Base-by-base conservation (phyloP, 1,140 invertebrate genomes). In the Nilaparvata lugens region DNA sequence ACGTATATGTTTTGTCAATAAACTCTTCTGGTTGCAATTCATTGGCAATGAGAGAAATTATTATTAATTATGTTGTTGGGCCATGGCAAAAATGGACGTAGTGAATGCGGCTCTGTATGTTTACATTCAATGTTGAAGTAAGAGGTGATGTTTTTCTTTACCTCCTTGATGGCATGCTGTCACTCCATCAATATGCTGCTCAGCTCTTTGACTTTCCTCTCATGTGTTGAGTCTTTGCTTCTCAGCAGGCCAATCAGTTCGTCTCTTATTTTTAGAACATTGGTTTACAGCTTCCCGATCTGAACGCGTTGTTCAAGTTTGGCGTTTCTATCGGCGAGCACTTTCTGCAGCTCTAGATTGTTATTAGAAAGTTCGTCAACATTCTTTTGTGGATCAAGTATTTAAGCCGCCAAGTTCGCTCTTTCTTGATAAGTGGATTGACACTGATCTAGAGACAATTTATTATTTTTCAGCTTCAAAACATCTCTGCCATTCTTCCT, bases 291-390 rank as follows among this genome's bases (percentile, higher is more conserved):
- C 53, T 72, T 71, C 66, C 79, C 73, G 38, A 76, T 72, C 35
- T 75, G 74, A 57, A 79, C 77, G 57, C 78, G 76, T 48, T 79
- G 74, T 55, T 80, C 76, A 1, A 80, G 62, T 56, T 77, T 73
- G 24, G 78, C 73, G 14, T 79, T 74, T 56, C 76, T 79, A 51
- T 79, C 71, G 7, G 71, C 66, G 16, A 81, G 52, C 19, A 67
- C 64, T 23, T 73, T 74, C 9, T 76, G 70, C n/a, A 80, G 64
- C 42, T 79, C 73, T 35, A 75, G 73, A 14, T 79, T 80, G 4
- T 71, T 2, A 6, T 54, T 24, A 2, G 25, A 19, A 4, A 54
- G 52, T 18, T 18, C 45, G 21, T 48, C 45, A 5, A 48, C 45
- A 19, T 18, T 5, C 9, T 11, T 48, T 14, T 48, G 16, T 14